These are phyloP conservation scores for Fragum fragum DNA, from an alignment of 2,888 invertebrate species.

Conservation along the genomic window DNA sequence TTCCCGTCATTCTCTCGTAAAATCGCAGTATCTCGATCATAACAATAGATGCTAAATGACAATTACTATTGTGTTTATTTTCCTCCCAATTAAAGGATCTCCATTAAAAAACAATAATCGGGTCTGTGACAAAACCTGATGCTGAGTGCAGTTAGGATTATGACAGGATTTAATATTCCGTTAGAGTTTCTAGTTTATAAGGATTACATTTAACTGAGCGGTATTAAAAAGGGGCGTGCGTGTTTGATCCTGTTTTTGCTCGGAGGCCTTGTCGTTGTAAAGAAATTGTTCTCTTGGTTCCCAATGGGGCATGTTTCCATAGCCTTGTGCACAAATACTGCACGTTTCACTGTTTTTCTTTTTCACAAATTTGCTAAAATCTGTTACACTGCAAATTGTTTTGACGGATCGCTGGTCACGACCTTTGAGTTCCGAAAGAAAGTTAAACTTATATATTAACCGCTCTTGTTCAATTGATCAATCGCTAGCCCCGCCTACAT, in stretches of 20 bases:
- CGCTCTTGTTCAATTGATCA: no score
- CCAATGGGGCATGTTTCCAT: no score
- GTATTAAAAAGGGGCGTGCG: neutral
- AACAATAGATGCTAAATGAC: constrained; percentile 36
- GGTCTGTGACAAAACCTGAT: constrained; percentile 17
- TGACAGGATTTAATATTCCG: constrained; percentile 22
- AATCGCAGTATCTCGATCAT: constrained; percentile 30
- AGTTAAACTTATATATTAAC: no score
- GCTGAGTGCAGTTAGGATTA: constrained; percentile 19
- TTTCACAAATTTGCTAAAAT: no score
- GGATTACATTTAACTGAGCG: neutral
- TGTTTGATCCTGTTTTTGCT: neutral
- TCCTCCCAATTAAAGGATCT: constrained; percentile 33
- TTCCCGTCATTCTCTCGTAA: constrained; percentile 70
- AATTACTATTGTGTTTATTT: constrained; percentile 54
- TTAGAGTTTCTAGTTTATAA: constrained; percentile 1
- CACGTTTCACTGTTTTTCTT: no score
- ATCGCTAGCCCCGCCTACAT: no score
- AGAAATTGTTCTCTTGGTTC: neutral
- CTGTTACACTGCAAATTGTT: no score
- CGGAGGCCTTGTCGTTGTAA: neutral
- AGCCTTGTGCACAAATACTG: no score
- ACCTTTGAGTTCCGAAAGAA: no score
- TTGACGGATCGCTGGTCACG: no score
- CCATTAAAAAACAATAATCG: constrained; percentile 40